Base-by-base conservation (phyloP, 2,113 vertebrate species). In the Podiceps cristatus region DNA sequence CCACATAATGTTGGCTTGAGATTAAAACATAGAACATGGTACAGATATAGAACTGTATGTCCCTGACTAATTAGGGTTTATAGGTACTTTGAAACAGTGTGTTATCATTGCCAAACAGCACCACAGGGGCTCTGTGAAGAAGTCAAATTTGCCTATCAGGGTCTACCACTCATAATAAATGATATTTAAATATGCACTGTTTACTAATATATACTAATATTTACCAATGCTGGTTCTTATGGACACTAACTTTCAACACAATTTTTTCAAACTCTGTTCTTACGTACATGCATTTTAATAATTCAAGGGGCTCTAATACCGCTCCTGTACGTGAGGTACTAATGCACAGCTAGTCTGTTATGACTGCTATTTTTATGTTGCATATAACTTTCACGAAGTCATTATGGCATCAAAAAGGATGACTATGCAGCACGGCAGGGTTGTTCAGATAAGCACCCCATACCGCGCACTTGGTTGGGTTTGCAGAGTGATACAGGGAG, bases 391-490 rank as follows among this genome's bases (percentile, higher is more conserved):
- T 18, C 44, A 49, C 5, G 18, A 78, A 67, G 50, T 42, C 50
- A 6, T 50, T 37, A 16, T 1, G 15, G 68, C 52, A 77, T 2
- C 42, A 40, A 20, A 84, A 47, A 59, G 7, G n/a, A 69, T 7
- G 37, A 40, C 67, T 11, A 1, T 2, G 25, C 63, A 72, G 19
- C 31, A 23, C 29, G 8, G 9, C 49, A 83, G 24, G 45, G 12
- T 28, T 66, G 67, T 29, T n/a, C 58, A 53, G 71, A 52, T 9
- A 56, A 90, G 63, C 71, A 42, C 16, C 24, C 52, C 16, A 10
- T 0, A 5, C 29, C 58, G 33, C 40, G 9, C 0, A 29, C 44
- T 22, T 3, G 42, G 59, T 6, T 1, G 1, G 2, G 45, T 53
- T 31, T 18, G 44, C 62, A n/a, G 23, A 40, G 67, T 1, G 10